Conservation (phyloP, 2,797 vertebrate genomes). For the Crossoptilon crossoptilon region DNA sequence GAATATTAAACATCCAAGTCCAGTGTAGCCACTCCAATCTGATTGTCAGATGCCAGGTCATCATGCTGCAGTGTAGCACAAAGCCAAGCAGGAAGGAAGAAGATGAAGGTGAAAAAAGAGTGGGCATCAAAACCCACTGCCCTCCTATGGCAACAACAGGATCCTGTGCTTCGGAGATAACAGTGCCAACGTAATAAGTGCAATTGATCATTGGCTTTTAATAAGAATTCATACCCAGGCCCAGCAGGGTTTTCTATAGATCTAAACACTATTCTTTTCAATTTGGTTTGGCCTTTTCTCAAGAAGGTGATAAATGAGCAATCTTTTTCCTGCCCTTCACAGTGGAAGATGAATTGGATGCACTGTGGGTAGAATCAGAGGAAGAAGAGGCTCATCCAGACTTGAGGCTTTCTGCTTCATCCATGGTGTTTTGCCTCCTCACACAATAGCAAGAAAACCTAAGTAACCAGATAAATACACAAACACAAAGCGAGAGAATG, state of each 20-base stretch:
- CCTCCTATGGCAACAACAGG: neutral
- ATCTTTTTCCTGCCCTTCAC: neutral
- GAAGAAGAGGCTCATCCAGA: neutral
- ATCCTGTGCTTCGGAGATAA: neutral
- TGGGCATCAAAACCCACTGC: neutral
- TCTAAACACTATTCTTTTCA: neutral
- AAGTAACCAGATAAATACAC: neutral
- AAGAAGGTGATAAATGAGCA: conserved; percentile 4
- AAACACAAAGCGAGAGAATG: neutral
- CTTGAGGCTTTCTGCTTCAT: neutral
- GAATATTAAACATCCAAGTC: neutral
- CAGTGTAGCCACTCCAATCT: neutral
- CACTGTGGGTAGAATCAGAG: neutral
- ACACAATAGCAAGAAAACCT: neutral
- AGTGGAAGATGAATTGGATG: neutral
- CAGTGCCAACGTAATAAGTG: rapidly evolving
- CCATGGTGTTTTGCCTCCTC: neutral
- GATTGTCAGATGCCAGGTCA: neutral
- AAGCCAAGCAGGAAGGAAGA: neutral
- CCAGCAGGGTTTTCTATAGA: neutral
- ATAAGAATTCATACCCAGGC: neutral
- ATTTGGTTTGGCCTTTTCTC: conserved; percentile 17
- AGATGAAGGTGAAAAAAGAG: neutral
- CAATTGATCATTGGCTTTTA: neutral
- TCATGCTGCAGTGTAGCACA: rapidly evolving